Conservation (phyloP, 2,797 vertebrate species). For the Rhadinocentrus ornatus region DNA sequence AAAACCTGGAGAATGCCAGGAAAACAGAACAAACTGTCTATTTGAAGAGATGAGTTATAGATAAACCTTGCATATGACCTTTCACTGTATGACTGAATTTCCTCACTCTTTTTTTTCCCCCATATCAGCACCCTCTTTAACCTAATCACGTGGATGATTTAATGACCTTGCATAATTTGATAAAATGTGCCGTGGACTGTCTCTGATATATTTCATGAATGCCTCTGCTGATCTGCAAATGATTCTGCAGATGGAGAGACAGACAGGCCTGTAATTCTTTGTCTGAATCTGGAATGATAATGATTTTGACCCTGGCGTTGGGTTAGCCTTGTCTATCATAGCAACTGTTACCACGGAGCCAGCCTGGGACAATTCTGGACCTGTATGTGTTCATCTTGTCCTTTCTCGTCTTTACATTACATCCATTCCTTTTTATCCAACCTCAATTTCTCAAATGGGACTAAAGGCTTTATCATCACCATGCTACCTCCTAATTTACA, state of each 20-base stretch:
- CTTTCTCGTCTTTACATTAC: constrained; percentile 19
- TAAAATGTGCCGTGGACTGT: constrained; percentile 22
- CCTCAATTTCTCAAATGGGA: constrained; percentile 13
- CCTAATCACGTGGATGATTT: constrained; percentile 29
- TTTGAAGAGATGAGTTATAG: constrained; percentile 4
- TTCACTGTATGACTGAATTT: not conserved
- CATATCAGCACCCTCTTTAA: constrained; percentile 14
- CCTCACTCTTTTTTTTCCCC: not conserved
- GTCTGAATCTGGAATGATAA: constrained; percentile 63
- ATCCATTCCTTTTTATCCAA: constrained; percentile 7
- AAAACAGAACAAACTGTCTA: not conserved
- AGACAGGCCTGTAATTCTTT: constrained; percentile 47
- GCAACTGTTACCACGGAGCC: constrained; percentile 24
- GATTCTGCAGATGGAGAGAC: constrained; percentile 38
- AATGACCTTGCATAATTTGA: constrained; percentile 20
- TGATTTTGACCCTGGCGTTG: constrained; percentile 65
- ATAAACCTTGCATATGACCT: not conserved
- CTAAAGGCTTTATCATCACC: not conserved
- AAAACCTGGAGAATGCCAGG: constrained; percentile 32
- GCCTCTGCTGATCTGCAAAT: constrained; percentile 35
- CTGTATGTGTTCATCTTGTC: constrained; percentile 22
- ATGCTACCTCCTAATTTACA: not conserved
- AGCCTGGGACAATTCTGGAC: constrained; percentile 8
- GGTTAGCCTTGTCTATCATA: constrained; percentile 48
- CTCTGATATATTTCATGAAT: constrained; percentile 48